phyloP scores from a whole-genome alignment of 2,888 invertebrate species.

The Trachelus iudaicus region DNA sequence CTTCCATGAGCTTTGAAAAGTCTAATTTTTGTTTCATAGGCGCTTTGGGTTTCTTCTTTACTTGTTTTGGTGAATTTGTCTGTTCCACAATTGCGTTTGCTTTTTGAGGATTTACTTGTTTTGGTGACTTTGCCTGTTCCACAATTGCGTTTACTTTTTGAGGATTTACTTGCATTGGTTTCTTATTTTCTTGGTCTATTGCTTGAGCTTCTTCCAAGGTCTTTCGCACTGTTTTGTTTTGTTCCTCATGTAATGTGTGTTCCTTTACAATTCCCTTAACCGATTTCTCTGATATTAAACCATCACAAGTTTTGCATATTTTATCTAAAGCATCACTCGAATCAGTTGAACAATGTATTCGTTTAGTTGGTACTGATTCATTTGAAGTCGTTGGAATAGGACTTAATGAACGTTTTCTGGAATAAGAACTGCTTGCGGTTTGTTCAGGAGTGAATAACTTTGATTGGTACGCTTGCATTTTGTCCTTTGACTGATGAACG shows the following conservation, averaged over 20 bases:
- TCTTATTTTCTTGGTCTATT: neutral
- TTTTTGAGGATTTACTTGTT: conserved; percentile 13
- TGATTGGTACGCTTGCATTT: neutral
- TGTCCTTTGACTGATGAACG: neutral
- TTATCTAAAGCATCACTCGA: conserved; percentile 33
- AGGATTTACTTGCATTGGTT: conserved; percentile 7
- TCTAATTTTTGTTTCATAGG: conserved; percentile 31
- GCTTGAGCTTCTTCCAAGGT: neutral
- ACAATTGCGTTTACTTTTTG: neutral
- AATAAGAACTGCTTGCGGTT: neutral
- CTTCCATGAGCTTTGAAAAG: conserved; percentile 52
- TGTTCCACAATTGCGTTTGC: neutral
- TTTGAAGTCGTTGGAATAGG: neutral
- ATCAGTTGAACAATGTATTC: conserved; percentile 39
- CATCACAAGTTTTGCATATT: conserved; percentile 46
- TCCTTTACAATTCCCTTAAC: neutral
- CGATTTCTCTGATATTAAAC: conserved; percentile 30
- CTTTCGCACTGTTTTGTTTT: neutral
- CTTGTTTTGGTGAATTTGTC: neutral
- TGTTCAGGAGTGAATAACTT: too few species aligned
- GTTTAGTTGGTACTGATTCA: neutral
- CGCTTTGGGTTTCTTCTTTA: conserved; percentile 22
- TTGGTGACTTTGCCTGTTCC: neutral
- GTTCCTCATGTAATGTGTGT: neutral
- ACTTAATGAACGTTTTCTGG: conserved; percentile 35